Evolutionary conservation across 2,888 invertebrate genomes (phyloP).

Genomic region (Troglohyphantes excavatus): DNA sequence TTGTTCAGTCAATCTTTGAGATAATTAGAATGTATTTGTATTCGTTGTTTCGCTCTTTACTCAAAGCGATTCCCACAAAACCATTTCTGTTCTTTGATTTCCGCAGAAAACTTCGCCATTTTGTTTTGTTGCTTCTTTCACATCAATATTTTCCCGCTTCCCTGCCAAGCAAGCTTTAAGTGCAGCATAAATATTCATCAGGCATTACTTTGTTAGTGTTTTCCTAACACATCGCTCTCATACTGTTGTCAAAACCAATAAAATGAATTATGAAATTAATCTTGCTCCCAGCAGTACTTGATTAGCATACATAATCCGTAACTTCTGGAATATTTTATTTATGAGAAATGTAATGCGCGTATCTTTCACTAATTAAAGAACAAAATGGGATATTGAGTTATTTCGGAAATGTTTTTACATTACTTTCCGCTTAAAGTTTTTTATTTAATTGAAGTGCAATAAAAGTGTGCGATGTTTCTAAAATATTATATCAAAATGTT

Average conservation of each 20-base stretch:
- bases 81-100: too few relatives aligned
- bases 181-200: background rate
- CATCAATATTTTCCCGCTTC: background rate
- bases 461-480: background rate
- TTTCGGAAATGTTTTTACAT: background rate
- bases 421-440: background rate
- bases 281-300: background rate
- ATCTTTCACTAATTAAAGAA: background rate
- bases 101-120: too few relatives aligned
- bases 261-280: background rate
- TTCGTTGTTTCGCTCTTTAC: too few relatives aligned
- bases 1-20: too few relatives aligned
- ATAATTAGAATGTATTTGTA: too few relatives aligned
- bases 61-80: too few relatives aligned
- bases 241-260: background rate
- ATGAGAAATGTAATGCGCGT: background rate
- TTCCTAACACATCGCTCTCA: background rate
- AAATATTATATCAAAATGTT: background rate
- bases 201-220: background rate
- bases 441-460: background rate
- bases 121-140: too few relatives aligned
- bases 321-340: background rate
- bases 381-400: background rate
- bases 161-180: background rate
- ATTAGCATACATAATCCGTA: background rate